Percentiles rank a stretch among this genome's conserved stretches.
phyloP scores from a whole-genome alignment of 2,888 invertebrate genomes.

The Hetaerina titia region DNA sequence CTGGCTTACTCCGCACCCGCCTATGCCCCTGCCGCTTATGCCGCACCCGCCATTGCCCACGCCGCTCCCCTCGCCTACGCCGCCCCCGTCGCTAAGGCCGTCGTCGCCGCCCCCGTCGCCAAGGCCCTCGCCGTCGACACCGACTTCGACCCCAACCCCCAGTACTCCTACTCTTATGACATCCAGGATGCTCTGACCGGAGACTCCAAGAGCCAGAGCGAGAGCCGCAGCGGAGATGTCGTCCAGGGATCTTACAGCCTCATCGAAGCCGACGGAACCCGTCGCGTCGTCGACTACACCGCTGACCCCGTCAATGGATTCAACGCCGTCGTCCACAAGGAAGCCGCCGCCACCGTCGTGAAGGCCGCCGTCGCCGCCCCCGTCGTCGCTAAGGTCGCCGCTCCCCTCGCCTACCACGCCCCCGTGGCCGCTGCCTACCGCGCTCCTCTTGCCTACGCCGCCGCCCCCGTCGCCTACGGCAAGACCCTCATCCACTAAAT shows the following conservation, averaged over 20 bases:
- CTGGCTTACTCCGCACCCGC: constrained; percentile 54
- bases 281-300: constrained; percentile 68
- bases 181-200: constrained; percentile 68
- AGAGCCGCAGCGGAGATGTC: constrained; percentile 66
- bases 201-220: constrained; percentile 67
- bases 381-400: constrained; percentile 70
- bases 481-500: constrained; percentile 61
- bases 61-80: constrained; percentile 62
- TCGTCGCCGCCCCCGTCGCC: constrained; percentile 66
- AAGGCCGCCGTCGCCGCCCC: constrained; percentile 67
- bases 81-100: constrained; percentile 68
- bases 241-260: constrained; percentile 68
- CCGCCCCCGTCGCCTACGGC: constrained; percentile 70
- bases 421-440: constrained; percentile 69
- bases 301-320: constrained; percentile 69
- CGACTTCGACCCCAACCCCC: constrained; percentile 68
- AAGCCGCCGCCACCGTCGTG: constrained; percentile 66
- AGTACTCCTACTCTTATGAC: constrained; percentile 68
- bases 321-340: constrained; percentile 69
- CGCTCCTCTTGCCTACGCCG: constrained; percentile 71
- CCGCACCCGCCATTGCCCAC: constrained; percentile 54
- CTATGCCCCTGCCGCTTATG: constrained; percentile 36
- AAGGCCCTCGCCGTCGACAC: constrained; percentile 66
- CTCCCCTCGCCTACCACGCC: constrained; percentile 69
- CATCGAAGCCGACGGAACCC: constrained; percentile 67